phyloP scores from a whole-genome alignment of 1,140 invertebrate species.

The Euwallacea fornicatus region DNA sequence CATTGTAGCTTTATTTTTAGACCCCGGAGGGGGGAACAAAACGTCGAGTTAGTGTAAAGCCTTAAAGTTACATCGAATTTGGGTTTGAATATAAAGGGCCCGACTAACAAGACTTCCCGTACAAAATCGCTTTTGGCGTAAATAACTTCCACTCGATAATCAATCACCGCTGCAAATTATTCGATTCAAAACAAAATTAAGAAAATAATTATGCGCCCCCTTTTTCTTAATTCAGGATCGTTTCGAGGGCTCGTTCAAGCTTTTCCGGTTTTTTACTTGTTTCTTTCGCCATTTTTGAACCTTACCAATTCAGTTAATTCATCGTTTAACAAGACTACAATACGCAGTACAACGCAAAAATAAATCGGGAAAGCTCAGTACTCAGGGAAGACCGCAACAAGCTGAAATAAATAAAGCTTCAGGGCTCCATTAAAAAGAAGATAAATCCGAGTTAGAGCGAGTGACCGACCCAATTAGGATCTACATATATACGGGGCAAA shows the following conservation, averaged over 20 bases:
- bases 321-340: no score
- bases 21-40: neutral
- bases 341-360: no score
- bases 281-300: no score
- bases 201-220: neutral
- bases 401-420: no score
- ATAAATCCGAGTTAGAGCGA: no score
- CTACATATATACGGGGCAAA: constrained; percentile 15
- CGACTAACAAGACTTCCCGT: neutral
- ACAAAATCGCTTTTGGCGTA: constrained; percentile 2
- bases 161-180: constrained; percentile 5
- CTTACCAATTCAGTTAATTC: no score
- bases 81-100: neutral
- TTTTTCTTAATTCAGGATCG: no score
- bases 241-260: no score
- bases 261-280: no score
- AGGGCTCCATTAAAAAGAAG: no score
- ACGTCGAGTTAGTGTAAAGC: constrained; percentile 1
- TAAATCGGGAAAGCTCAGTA: no score
- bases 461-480: constrained; percentile 20
- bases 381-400: no score
- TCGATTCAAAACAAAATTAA: constrained; percentile 6
- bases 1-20: constrained; percentile 5
- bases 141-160: constrained; percentile 8
- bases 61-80: constrained; percentile 6